Evolutionary conservation across 2,797 vertebrate genomes (phyloP), one percentile per base, ranked within the genome.

Genomic region (Zalophus californianus): DNA sequence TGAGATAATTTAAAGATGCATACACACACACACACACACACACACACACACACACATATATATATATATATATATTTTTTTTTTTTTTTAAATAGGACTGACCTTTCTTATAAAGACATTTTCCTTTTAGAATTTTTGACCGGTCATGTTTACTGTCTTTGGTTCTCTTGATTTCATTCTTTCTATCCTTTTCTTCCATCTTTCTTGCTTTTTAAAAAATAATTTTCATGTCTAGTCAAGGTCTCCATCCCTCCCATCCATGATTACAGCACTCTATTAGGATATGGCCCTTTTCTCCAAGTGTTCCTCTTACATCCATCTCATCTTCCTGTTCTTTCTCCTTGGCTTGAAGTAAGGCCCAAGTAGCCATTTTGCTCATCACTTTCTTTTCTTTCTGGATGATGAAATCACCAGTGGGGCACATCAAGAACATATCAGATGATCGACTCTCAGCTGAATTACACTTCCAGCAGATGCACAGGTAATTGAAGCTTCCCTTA

Each of bases 311-410:
- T 35, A 23, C 18, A 52, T 56, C 41, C 23, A 3, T n/a, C 5
- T 88, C 75, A 38, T 75, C 77, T 56, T 66, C 58, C 35, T 48
- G 7, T 21, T 70, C 2, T 56, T 79, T 83, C 50, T 86, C 13
- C 50, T 54, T 91, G 73, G n/a, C 50, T 95, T 35, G 50, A 87
- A 62, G 52, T 56, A 64, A 83, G 32, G 94, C 70, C 82, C 0
- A 1, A 52, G 52, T 4, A 38, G 56, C 70, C 56, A 14, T 72
- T 95, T 85, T 68, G 20, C 29, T 82, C 82, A 7, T 50, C 83
- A 20, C 56, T 94, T 78, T 93, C 87, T 96, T 94, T 88, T 29
- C 73, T 54, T 91, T 80, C 89, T 94, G 79, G 60, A 3, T 66
- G 68, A 92, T 86, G 68, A 84, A 66, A 32, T 86, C 1, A 0